Conservation (phyloP, 2,888 invertebrate genomes). For the Cheilosia pagana region DNA sequence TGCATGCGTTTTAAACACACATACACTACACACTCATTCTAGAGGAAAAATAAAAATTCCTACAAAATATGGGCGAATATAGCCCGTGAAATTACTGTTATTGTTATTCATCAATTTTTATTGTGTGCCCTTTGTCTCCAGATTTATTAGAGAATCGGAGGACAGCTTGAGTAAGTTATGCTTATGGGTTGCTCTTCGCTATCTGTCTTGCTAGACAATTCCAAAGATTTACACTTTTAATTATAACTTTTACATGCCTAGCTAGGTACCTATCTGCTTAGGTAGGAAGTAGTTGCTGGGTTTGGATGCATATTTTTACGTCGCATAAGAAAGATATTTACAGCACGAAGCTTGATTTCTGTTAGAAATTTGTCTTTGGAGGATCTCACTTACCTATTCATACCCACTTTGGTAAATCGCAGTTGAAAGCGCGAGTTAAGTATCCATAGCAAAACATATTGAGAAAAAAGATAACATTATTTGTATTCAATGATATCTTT, state of each 20-base stretch:
- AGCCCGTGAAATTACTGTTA: conserved; percentile 66
- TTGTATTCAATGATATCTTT: too few relatives aligned
- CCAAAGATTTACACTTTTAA: conserved; percentile 52
- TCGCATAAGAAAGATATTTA: too few relatives aligned
- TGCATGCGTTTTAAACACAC: conserved; percentile 53
- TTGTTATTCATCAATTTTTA: conserved; percentile 74
- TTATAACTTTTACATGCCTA: conserved; percentile 5
- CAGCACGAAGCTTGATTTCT: too few relatives aligned
- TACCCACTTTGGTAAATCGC: too few relatives aligned
- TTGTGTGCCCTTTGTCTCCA: conserved; percentile 46
- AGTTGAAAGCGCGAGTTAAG: too few relatives aligned
- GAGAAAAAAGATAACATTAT: too few relatives aligned
- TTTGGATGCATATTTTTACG: too few relatives aligned
- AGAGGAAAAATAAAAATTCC: not conserved
- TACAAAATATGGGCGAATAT: conserved; percentile 53
- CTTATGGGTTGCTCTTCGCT: not conserved
- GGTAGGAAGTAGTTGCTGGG: too few relatives aligned
- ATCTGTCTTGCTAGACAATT: not conserved
- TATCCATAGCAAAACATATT: too few relatives aligned
- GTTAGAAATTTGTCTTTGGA: too few relatives aligned
- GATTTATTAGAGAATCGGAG: conserved; percentile 50
- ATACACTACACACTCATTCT: not conserved
- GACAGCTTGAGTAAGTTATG: conserved; percentile 40
- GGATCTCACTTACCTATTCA: too few relatives aligned
- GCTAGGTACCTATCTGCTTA: not conserved